A percentile compares a stretch with the other conserved stretches of the same genome.
phyloP scores from a whole-genome alignment of 2,113 vertebrate species.

The Chaetodon trifascialis region DNA sequence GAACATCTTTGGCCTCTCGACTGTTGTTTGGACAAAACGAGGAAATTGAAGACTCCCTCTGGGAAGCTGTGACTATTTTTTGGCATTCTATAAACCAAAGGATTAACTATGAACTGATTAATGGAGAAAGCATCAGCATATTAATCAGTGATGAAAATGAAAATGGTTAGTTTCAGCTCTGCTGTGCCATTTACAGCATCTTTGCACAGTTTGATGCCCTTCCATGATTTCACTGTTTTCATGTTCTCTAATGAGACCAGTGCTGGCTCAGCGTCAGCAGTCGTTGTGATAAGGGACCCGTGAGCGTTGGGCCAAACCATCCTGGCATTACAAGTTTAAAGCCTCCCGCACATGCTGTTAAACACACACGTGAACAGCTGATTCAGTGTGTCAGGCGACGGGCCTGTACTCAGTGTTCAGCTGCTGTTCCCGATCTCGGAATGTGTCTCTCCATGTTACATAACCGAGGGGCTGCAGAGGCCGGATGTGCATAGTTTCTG shows the following conservation, averaged over 20 bases:
- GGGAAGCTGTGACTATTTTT: background rate
- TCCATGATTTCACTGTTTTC: background rate
- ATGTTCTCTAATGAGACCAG: background rate
- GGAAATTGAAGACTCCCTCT: background rate
- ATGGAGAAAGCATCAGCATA: too few species aligned
- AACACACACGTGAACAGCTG: background rate
- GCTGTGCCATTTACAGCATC: background rate
- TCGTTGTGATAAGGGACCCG: background rate
- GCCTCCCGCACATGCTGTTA: background rate
- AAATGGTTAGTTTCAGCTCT: background rate
- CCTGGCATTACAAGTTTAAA: background rate
- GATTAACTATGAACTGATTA: too few species aligned
- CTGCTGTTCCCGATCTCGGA: slow-evolving; percentile 37
- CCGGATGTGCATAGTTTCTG: slow-evolving; percentile 36
- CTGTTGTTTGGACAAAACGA: background rate
- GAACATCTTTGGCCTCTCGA: background rate
- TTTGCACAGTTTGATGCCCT: background rate
- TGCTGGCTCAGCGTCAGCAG: slow-evolving; percentile 1
- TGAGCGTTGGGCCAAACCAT: background rate
- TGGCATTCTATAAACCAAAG: background rate
- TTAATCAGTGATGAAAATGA: background rate
- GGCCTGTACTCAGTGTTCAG: slow-evolving; percentile 30
- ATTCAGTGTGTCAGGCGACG: slow-evolving; percentile 18
- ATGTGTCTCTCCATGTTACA: slow-evolving; percentile 46
- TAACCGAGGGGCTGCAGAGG: slow-evolving; percentile 50